A percentile compares a stretch with the other conserved stretches of the same genome.
phyloP scores from a whole-genome alignment of 2,888 invertebrate species.

The Andrena bucephala region DNA sequence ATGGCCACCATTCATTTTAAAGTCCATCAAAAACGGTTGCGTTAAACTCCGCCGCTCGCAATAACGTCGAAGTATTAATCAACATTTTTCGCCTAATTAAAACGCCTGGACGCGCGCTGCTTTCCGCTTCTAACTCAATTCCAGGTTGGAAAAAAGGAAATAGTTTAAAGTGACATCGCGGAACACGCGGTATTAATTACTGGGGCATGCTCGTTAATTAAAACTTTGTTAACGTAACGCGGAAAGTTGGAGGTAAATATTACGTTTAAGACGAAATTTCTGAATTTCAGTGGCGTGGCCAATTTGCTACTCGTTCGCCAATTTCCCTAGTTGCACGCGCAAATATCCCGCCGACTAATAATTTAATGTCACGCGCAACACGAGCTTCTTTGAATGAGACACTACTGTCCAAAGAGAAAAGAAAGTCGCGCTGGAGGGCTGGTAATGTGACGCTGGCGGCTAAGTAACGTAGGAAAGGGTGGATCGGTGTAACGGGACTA shows the following conservation, averaged over 20 bases:
- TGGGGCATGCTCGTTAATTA: background rate
- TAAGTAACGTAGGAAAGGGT: background rate
- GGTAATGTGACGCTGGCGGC: too few species aligned
- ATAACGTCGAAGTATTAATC: background rate
- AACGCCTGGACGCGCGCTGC: background rate
- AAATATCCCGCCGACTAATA: background rate
- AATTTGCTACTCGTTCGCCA: background rate
- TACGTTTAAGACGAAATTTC: background rate
- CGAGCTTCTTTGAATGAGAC: background rate
- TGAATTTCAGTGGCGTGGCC: background rate
- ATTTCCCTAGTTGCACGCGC: background rate
- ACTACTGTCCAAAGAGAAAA: too few species aligned
- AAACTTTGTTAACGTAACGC: background rate
- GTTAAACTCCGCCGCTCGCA: conserved; percentile 4
- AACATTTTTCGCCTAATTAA: conserved; percentile 14
- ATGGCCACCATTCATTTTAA: conserved; percentile 16
- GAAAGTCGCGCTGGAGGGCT: too few species aligned
- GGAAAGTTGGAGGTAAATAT: background rate
- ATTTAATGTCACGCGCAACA: background rate
- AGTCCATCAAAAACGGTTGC: background rate
- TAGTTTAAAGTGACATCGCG: background rate
- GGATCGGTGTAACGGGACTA: background rate
- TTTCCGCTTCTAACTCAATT: background rate
- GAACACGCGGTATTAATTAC: conserved; percentile 1
- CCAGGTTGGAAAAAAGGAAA: background rate